A percentile compares a stretch with the other conserved stretches of the same genome.
Evolutionary conservation across 2,888 invertebrate species (phyloP).

Genomic region (Caenorhabditis wallacei): DNA sequence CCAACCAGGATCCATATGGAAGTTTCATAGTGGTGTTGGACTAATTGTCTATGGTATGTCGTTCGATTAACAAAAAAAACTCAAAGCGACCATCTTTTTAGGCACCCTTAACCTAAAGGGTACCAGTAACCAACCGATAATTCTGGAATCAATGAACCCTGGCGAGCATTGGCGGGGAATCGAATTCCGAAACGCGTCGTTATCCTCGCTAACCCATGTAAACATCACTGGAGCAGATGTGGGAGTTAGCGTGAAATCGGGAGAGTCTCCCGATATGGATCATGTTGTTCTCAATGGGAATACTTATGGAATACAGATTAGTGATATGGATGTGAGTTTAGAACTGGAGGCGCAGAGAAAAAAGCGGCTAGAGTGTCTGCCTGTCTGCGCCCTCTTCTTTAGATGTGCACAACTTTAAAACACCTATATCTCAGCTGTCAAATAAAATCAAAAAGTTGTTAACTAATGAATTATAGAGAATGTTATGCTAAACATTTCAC

Average conservation of each 20-base stretch:
- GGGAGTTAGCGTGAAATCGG: constrained; percentile 49
- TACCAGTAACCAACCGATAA: constrained; percentile 43
- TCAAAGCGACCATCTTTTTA: neutral
- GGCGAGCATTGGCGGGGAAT: constrained; percentile 61
- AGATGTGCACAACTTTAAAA: too few species aligned
- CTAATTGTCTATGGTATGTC: constrained; percentile 37
- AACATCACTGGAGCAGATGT: constrained; percentile 61
- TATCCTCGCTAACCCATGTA: constrained; percentile 26
- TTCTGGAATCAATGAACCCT: constrained; percentile 43
- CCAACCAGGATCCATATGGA: constrained; percentile 23
- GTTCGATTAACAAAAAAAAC: neutral
- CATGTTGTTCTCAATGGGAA: constrained; percentile 63
- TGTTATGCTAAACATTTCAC: too few species aligned
- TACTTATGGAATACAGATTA: constrained; percentile 59
- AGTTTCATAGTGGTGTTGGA: constrained; percentile 33
- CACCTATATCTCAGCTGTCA: too few species aligned
- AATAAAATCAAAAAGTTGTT: too few species aligned
- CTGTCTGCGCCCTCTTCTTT: too few species aligned
- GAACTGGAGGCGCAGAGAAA: neutral
- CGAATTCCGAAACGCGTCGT: constrained; percentile 40
- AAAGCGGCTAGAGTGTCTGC: too few species aligned
- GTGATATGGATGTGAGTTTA: constrained; percentile 40
- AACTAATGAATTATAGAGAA: too few species aligned
- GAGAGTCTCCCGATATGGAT: constrained; percentile 53
- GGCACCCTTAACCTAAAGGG: constrained; percentile 57